Evolutionary conservation across 2,113 vertebrate genomes (phyloP), one percentile per base, ranked within the genome.

Genomic region (Clupea harengus): DNA sequence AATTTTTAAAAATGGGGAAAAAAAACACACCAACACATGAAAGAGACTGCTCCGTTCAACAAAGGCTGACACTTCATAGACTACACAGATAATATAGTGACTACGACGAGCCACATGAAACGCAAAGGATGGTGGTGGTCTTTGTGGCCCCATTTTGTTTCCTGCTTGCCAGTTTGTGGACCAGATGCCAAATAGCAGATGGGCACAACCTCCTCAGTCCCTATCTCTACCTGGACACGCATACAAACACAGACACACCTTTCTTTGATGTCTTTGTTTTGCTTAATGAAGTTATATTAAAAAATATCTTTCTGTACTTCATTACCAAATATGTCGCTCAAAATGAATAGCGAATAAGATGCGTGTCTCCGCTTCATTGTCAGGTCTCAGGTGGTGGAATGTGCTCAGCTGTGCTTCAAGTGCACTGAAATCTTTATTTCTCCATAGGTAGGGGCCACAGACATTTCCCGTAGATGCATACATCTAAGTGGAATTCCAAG

Each of bases 81-180:
- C 85, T 49, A 87, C 93, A 92, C 92, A 91, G 92, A 95, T 93
- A 96, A 95, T 96, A 95, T 95, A 95, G 95, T 94, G 95, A 95
- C 96, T 96, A 96, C 96, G 95, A 96, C 94, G 94, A 96, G 96
- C 97, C 97, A 97, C 97, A 98, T 98, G 95, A 98, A 98, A 91
- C 95, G 92, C 86, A 91, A 91, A 88, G 93, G 95, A 97, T 96
- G 96, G 96, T 95, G 94, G 94, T 91, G 88, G 93, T 93, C 95
- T 95, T 95, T 93, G 92, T 93, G 92, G 91, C 84, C 88, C 88
- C 90, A 90, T 92, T 94, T 91, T 87, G 95, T 95, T 98, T 99
- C 97, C 97, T 97, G 96, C 95, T 96, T 96, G 95, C 94, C 96
- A 97, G 96, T 97, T 96, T 93, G 90, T 88, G 82, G 93, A 93